Evolutionary conservation across 1,140 invertebrate genomes (phyloP).

Genomic region (Anastrepha obliqua): DNA sequence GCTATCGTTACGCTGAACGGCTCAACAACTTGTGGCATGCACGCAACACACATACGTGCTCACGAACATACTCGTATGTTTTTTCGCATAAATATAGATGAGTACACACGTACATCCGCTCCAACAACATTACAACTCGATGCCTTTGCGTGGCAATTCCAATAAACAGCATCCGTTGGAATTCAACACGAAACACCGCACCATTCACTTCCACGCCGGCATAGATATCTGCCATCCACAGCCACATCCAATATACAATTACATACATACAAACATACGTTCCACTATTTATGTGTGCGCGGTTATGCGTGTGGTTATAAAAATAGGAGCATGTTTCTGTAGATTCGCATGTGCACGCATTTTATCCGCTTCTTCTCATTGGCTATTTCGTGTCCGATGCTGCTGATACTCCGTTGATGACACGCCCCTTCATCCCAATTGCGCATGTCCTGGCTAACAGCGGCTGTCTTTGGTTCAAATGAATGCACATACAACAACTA

Average conservation of each 20-base stretch:
- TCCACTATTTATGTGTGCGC: neutral
- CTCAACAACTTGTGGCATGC: constrained; percentile 44
- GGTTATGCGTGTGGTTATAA: too few relatives aligned
- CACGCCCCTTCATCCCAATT: neutral
- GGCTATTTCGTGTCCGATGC: neutral
- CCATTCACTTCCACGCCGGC: neutral
- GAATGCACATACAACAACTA: neutral
- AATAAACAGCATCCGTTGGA: constrained; percentile 45
- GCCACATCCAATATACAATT: too few relatives aligned
- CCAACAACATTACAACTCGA: neutral
- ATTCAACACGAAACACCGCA: neutral
- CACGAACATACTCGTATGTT: neutral
- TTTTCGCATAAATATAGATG: neutral
- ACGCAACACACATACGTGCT: neutral
- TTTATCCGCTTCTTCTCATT: constrained; percentile 3
- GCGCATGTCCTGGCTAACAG: constrained; percentile 25
- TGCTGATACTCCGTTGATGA: neutral
- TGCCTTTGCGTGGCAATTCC: neutral
- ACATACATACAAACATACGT: too few relatives aligned
- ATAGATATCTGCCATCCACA: neutral
- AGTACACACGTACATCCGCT: neutral
- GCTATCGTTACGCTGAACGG: neutral
- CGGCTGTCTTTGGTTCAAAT: neutral
- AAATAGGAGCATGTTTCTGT: neutral
- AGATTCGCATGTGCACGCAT: neutral